Base-by-base conservation (phyloP, 1,140 invertebrate genomes). In the Lanistes nyassanus region DNA sequence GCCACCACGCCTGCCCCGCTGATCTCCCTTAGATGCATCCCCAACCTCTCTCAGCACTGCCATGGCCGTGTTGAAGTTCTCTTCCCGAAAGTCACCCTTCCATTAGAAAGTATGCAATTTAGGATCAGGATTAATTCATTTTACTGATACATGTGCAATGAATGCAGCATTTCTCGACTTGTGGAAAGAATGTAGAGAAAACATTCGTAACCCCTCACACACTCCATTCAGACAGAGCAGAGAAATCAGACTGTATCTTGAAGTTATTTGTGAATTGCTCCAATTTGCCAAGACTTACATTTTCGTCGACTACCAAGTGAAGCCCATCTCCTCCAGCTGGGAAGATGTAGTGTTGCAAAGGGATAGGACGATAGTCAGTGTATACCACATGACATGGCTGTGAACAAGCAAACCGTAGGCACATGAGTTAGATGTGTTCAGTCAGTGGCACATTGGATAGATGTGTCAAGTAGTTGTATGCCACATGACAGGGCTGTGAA, bases 381-480 rank as follows among this genome's bases (percentile, higher is more conserved):
- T 99, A 99, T 53, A 99, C 96, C 34, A 99, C 98, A 89, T 99
- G 98, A 85, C 98, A 99, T 0, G 98, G 97, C 90, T 99, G 95
- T 74, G 84, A 84, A 26, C 37, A 21, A 7, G 7, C 39, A 55
- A 74, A 51, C 71, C 34, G 62, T n/a, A n/a, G n/a, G n/a, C n/a
- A n/a, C n/a, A n/a, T n/a, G n/a, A n/a, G n/a, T n/a, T n/a, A n/a
- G n/a, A n/a, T n/a, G n/a, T n/a, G n/a, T n/a, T n/a, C n/a, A n/a
- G n/a, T n/a, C n/a, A n/a, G n/a, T n/a, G n/a, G n/a, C n/a, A n/a
- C n/a, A n/a, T n/a, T n/a, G n/a, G n/a, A n/a, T n/a, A n/a, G n/a
- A n/a, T n/a, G n/a, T n/a, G n/a, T n/a, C n/a, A n/a, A n/a, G n/a
- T n/a, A n/a, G n/a, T n/a, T n/a, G n/a, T n/a, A n/a, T n/a, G n/a